Evolutionary conservation across 2,113 vertebrate genomes (phyloP), one percentile per base, ranked within the genome.

Genomic region (Campylomormyrus tamandua): DNA sequence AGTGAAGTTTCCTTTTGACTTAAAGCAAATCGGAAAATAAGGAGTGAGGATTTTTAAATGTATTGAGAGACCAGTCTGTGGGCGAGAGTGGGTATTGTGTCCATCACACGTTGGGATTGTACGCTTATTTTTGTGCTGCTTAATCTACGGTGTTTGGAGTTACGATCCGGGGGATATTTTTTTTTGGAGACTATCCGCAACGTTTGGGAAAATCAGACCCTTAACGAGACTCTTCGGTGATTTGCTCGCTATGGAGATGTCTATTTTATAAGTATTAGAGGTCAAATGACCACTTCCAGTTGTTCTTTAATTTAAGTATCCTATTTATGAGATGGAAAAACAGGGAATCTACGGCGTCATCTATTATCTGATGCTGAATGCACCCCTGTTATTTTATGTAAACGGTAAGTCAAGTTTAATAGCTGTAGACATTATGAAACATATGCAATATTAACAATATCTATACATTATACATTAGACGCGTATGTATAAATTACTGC

Each of bases 301-400:
- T 89, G 91, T 89, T 90, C 90, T 90, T 90, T 92, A 90, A 91
- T 91, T 92, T 92, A 92, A 94, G 92, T 91, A 92, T 93, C 92
- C 94, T 95, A 91, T 92, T 92, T 93, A 96, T 97, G 97, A 95
- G 92, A 98, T 98, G 98, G 97, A 95, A 94, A 96, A 94, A 93
- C 94, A 95, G 91, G 95, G 95, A 95, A 93, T 96, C 89, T 91
- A 95, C 94, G 92, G 96, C 92, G 95, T 97, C 92, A 92, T 97
- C 89, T 96, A 95, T 96, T 97, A 96, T 96, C 96, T 97, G 94
- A 93, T 97, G 93, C 92, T 97, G 77, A 95, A 96, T 92, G 95
- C 95, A 5, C 95, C 96, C 83, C 96, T 97, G 92, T 92, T 98
- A 85, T 91, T 96, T 90, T 92, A 94, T 91, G 97, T 95, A 80